A percentile compares a stretch with the other conserved stretches of the same genome.
phyloP scores from a whole-genome alignment of 2,797 vertebrate species.

The Bucorvus abyssinicus region DNA sequence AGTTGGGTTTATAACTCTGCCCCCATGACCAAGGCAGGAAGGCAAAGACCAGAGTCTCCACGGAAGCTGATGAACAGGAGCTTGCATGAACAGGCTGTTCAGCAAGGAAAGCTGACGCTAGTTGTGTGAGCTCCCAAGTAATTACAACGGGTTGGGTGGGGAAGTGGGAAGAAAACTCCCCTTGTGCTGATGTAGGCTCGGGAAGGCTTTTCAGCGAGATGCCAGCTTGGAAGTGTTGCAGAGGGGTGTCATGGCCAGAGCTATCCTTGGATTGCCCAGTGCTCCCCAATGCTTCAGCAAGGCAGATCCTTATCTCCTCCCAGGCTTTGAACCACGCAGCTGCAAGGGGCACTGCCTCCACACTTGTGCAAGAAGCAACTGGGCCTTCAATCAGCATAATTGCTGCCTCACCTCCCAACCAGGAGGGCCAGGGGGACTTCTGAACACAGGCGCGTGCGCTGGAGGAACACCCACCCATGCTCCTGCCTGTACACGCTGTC shows the following conservation, averaged over 20 bases:
- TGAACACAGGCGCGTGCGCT: fast-evolving
- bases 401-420: slow-evolving; percentile 9
- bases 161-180: neutral
- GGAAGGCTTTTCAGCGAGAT: neutral
- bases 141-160: neutral
- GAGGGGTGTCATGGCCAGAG: fast-evolving
- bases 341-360: slow-evolving; percentile 13
- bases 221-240: neutral
- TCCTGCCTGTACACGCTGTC: slow-evolving; percentile 32
- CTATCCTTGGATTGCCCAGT: neutral
- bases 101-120: neutral
- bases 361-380: slow-evolving; percentile 1
- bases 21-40: neutral
- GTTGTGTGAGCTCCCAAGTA: neutral
- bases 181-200: neutral
- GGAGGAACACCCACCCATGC: neutral
- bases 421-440: slow-evolving; percentile 17
- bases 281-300: neutral
- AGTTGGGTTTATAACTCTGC: neutral
- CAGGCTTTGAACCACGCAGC: neutral
- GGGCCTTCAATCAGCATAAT: slow-evolving; percentile 28
- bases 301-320: neutral
- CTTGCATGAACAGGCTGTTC: neutral
- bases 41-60: neutral
- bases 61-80: neutral